Conservation (phyloP, 2,888 invertebrate species). For the Drosophila paranaensis region DNA sequence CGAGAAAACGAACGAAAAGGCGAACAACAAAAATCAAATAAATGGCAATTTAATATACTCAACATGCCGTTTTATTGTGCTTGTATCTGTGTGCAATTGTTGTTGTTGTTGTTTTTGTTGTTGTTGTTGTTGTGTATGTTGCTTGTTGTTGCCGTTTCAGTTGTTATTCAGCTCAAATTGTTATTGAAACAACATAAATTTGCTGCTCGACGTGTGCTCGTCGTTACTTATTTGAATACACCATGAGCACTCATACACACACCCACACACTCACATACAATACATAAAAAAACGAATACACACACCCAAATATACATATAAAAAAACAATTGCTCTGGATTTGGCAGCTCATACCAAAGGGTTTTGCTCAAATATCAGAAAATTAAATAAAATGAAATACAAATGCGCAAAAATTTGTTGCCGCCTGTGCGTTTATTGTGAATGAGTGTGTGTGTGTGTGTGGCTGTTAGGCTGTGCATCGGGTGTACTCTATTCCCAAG, state of each 20-base stretch:
- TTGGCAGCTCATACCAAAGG: conserved; percentile 56
- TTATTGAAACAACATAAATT: conserved; percentile 77
- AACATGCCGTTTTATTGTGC: conserved; percentile 65
- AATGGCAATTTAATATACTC: conserved; percentile 80
- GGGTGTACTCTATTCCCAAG: conserved; percentile 9
- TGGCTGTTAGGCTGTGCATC: background rate
- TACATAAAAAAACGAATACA: conserved; percentile 11
- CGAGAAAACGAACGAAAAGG: conserved; percentile 28
- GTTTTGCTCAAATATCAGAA: conserved; percentile 57
- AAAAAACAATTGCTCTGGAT: conserved; percentile 58
- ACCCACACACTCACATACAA: background rate
- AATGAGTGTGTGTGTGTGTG: conserved; percentile 2
- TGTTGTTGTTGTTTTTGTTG: conserved; percentile 31
- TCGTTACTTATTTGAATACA: conserved; percentile 64
- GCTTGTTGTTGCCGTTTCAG: conserved; percentile 14
- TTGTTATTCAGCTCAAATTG: conserved; percentile 67
- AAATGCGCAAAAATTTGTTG: conserved; percentile 46
- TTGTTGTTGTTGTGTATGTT: conserved; percentile 28
- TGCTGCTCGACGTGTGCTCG: conserved; percentile 63
- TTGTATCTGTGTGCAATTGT: conserved; percentile 32
- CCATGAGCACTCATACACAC: conserved; percentile 9
- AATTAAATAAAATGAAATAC: conserved; percentile 69
- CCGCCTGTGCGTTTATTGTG: conserved; percentile 4
- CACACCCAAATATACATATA: background rate
- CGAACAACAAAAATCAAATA: conserved; percentile 72